These are phyloP conservation scores for Ditula angustiorana DNA, from an alignment of 2,888 invertebrate genomes.

Conservation along the genomic window DNA sequence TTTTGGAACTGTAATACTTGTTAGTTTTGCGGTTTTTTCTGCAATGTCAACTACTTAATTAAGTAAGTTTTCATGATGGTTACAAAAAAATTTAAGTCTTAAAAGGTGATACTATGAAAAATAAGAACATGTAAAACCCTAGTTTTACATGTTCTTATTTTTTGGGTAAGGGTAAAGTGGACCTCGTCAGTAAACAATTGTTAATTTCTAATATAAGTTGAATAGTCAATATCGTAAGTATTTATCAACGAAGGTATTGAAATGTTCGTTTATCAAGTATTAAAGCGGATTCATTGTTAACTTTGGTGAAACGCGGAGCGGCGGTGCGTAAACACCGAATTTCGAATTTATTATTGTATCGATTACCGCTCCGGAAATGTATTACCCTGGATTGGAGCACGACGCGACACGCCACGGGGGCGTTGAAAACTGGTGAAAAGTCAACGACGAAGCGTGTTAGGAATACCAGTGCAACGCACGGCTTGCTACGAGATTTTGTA, in stretches of 20 bases:
- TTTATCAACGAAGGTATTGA: slow-evolving; percentile 30
- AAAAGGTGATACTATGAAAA: too few relatives aligned
- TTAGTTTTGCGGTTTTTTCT: too few relatives aligned
- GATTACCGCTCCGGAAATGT: slow-evolving; percentile 37
- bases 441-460: slow-evolving; percentile 11
- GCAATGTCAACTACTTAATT: too few relatives aligned
- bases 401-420: slow-evolving; percentile 16
- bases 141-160: too few relatives aligned
- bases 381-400: slow-evolving; percentile 20
- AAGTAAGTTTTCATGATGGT: too few relatives aligned
- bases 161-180: too few relatives aligned
- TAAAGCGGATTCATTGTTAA: slow-evolving; percentile 36
- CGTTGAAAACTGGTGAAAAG: slow-evolving; percentile 28
- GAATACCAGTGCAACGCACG: slow-evolving; percentile 26
- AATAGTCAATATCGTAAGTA: slow-evolving; percentile 7
- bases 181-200: too few relatives aligned
- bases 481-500: slow-evolving; percentile 13
- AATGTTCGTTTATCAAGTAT: slow-evolving; percentile 32
- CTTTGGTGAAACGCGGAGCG: slow-evolving; percentile 32
- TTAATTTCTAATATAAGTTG: background rate
- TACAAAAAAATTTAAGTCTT: too few relatives aligned
- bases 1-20: too few relatives aligned
- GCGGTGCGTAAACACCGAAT: slow-evolving; percentile 35
- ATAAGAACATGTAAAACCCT: too few relatives aligned
- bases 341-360: slow-evolving; percentile 38